Evolutionary conservation across 2,113 vertebrate species (phyloP).

Genomic region (Lophotis ruficrista): DNA sequence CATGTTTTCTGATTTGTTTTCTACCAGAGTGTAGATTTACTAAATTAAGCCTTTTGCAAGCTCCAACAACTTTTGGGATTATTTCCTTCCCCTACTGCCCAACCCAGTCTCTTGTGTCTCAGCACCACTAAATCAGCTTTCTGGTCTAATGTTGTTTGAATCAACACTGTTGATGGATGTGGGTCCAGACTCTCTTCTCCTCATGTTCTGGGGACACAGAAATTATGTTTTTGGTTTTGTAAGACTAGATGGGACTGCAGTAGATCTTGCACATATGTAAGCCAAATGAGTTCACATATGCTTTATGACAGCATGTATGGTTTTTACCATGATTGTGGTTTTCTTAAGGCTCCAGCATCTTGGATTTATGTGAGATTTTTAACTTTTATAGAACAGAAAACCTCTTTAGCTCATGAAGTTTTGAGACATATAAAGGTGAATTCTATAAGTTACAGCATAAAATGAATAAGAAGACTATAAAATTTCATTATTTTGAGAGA

Average conservation of each 20-base stretch:
- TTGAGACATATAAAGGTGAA: not conserved
- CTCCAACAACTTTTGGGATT: not conserved
- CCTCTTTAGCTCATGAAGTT: not conserved
- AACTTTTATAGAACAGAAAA: not conserved
- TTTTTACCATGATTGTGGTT: not conserved
- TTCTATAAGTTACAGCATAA: not conserved
- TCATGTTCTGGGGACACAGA: not conserved
- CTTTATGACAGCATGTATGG: not conserved
- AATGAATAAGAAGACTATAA: not conserved
- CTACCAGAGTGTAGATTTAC: not conserved
- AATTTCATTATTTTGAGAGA: not conserved
- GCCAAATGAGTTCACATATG: not conserved
- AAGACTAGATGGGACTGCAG: not conserved
- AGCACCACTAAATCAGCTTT: not conserved
- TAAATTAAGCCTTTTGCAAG: not conserved
- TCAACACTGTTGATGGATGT: not conserved
- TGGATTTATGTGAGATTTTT: not conserved
- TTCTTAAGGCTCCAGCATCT: not conserved
- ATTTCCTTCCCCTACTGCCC: not conserved
- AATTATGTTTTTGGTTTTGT: too few relatives aligned
- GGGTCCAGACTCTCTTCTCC: not conserved
- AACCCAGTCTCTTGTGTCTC: fast-evolving
- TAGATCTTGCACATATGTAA: not conserved
- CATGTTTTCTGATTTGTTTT: not conserved
- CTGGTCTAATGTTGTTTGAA: not conserved